phyloP scores from a whole-genome alignment of 2,888 invertebrate species.

The Sminthurides aquaticus region DNA sequence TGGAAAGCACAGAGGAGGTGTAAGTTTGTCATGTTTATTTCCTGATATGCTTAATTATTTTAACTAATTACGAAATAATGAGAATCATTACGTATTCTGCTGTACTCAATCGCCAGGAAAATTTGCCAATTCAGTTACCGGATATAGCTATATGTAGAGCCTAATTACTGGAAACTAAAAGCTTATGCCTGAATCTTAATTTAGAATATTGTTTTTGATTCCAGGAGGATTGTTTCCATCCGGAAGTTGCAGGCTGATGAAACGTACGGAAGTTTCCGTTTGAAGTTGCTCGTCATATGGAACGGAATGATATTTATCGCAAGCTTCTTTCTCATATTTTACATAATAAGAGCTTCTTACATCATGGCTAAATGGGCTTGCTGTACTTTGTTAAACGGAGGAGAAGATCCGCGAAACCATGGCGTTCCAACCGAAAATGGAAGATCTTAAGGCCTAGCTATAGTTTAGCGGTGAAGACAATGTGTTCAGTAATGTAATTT shows the following conservation, averaged over 20 bases:
- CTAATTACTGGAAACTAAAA: neutral
- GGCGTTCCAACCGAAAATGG: no score
- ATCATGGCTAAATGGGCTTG: neutral
- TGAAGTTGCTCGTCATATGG: neutral
- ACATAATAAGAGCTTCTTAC: neutral
- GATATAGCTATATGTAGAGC: neutral
- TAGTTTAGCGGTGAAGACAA: no score
- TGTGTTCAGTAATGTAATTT: no score
- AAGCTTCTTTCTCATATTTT: conserved; percentile 3
- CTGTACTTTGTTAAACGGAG: neutral
- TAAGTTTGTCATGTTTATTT: no score
- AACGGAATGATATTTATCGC: neutral
- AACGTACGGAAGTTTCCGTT: neutral
- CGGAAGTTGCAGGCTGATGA: neutral
- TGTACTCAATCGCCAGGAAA: neutral
- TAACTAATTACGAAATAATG: no score
- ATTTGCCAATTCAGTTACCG: neutral
- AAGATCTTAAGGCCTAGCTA: no score
- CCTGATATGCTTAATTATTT: no score
- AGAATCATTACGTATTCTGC: neutral
- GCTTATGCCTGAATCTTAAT: neutral
- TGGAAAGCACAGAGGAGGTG: no score
- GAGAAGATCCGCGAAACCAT: no score
- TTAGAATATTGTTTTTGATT: no score
- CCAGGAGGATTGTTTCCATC: neutral